Conservation (phyloP, 2,113 vertebrate species). For the Pardalotus punctatus region DNA sequence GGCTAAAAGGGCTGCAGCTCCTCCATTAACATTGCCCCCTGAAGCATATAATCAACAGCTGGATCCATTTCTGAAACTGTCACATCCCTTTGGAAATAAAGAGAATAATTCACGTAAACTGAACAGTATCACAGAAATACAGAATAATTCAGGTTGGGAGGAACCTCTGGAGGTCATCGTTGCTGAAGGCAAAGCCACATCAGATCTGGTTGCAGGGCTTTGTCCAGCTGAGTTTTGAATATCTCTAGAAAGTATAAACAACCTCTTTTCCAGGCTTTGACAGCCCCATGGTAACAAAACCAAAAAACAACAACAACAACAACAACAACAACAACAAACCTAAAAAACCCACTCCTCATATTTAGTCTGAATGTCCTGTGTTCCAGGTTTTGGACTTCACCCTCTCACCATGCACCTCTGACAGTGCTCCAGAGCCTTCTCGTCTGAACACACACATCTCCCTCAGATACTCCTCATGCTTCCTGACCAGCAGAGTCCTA, state of each 20-base stretch:
- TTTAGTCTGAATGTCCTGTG: background rate
- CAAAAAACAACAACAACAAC: background rate
- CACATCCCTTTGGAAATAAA: slow-evolving; percentile 14
- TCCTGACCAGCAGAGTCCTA: background rate
- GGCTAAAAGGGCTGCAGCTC: slow-evolving; percentile 10
- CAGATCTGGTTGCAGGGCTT: background rate
- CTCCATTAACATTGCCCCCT: background rate
- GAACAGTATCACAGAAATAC: background rate
- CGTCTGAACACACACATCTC: background rate
- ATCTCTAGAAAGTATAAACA: background rate
- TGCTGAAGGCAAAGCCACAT: background rate
- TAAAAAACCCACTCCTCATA: background rate
- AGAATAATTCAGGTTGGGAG: background rate
- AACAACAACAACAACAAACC: background rate
- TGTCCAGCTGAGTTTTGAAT: background rate
- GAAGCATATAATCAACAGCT: slow-evolving; percentile 53
- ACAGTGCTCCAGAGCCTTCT: background rate
- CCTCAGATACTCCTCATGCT: background rate
- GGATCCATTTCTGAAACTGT: slow-evolving; percentile 28
- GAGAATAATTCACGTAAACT: slow-evolving; percentile 23
- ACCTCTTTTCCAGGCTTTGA: background rate
- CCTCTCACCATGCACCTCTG: background rate
- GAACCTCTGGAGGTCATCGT: background rate
- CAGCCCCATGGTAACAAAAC: fast-evolving
- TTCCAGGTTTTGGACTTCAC: background rate